Conservation (phyloP, 2,113 vertebrate genomes). For the Channa argus region DNA sequence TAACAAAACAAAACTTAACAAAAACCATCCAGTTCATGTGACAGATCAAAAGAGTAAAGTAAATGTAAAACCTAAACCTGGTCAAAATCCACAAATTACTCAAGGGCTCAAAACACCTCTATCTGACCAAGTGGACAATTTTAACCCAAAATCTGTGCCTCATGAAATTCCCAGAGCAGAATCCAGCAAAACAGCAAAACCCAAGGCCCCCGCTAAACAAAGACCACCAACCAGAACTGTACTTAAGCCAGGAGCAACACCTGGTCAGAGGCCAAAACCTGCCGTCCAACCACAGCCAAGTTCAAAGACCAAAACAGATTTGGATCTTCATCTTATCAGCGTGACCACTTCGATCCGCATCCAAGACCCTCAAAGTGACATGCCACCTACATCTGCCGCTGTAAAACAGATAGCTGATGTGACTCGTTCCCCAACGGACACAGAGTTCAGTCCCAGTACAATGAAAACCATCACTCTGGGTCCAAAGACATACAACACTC, state of each 20-base stretch:
- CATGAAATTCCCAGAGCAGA: slow-evolving; percentile 15
- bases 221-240: slow-evolving; percentile 22
- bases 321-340: slow-evolving; percentile 26
- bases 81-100: slow-evolving; percentile 20
- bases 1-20: slow-evolving; percentile 24
- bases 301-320: slow-evolving; percentile 37
- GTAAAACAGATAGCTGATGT: slow-evolving; percentile 16
- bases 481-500: slow-evolving; percentile 45
- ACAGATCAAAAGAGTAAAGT: slow-evolving; percentile 37
- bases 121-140: slow-evolving; percentile 5
- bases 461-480: slow-evolving; percentile 27
- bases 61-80: slow-evolving; percentile 35
- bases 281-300: slow-evolving; percentile 32
- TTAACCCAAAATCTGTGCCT: slow-evolving; percentile 7
- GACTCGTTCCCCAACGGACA: slow-evolving; percentile 35
- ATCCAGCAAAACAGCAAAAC: slow-evolving; percentile 35
- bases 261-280: slow-evolving; percentile 38
- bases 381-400: slow-evolving; percentile 35
- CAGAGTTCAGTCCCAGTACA: slow-evolving; percentile 33
- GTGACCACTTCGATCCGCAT: slow-evolving; percentile 13
- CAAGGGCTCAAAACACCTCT: slow-evolving; percentile 1
- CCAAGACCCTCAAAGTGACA: slow-evolving; percentile 32
- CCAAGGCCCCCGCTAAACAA: background rate
- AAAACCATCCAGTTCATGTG: slow-evolving; percentile 17
- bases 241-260: slow-evolving; percentile 42